Base-by-base conservation (phyloP, 2,113 vertebrate species). In the Nycticryphes semicollaris region DNA sequence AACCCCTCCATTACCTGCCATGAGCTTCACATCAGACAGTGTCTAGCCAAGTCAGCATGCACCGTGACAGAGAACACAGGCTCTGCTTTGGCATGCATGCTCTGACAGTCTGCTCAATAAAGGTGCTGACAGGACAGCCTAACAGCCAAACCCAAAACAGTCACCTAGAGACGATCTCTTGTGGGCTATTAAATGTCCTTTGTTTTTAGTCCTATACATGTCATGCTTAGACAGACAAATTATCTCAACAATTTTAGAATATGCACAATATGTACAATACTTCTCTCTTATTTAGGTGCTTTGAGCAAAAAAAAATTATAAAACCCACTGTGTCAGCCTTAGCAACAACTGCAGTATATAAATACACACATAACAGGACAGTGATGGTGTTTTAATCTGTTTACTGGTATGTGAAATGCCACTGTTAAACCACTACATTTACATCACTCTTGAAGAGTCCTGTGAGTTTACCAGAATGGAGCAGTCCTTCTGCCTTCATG, bases 51-150 rank as follows among this genome's bases (percentile, higher is more conserved):
- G 87, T 74, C 94, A 89, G 84, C 84, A 66, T 3, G 39, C n/a
- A 48, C 30, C 23, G 8, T 69, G 87, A 62, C 53, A 78, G 60
- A 62, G 73, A 89, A 57, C 53, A 30, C 41, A 47, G 77, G 45
- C 77, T 76, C 53, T 37, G 51, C 70, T 93, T 48, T 43, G 63
- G 67, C 76, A 56, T 2, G 10, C 33, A 51, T 1, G 3, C 48
- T 53, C 63, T n/a, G 17, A 18, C 57, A 56, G 39, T 69, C 89
- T 94, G 72, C 63, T 66, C 39, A 60, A 18, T 83, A 73, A 83
- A 96, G 57, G 18, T 95, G 93, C 89, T 92, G 91, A 96, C 86
- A 89, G 35, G 45, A 90, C 63, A 94, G 62, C 27, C 47, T 21
- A 63, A 67, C 74, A 90, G 84, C 94, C 91, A 94, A 94, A 92